Conservation (phyloP, 1,140 invertebrate genomes). For the Lepidurus apus region DNA sequence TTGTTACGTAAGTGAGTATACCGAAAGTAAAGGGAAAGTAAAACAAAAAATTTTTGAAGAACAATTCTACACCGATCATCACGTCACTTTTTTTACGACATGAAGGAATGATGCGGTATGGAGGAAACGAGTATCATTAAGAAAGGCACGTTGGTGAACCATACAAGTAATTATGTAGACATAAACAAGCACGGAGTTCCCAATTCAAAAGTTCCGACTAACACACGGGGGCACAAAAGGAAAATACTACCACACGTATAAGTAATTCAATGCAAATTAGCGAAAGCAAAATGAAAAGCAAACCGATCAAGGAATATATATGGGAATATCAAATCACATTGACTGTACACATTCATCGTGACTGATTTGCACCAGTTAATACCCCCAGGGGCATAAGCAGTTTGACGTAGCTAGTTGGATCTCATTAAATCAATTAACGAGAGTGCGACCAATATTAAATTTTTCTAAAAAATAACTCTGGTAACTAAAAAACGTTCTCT, state of each 20-base stretch:
- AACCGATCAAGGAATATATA: neutral
- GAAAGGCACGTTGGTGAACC: neutral
- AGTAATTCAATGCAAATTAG: neutral
- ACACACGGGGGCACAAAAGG: neutral
- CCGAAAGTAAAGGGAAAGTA: neutral
- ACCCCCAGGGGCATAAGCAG: slow-evolving; percentile 5
- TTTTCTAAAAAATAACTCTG: neutral
- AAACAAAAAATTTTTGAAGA: neutral
- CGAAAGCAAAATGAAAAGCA: neutral
- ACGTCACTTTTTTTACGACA: neutral
- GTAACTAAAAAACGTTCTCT: neutral
- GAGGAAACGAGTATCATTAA: slow-evolving; percentile 19
- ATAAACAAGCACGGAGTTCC: too few relatives aligned
- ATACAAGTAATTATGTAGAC: too few relatives aligned
- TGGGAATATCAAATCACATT: neutral
- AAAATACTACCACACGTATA: too few relatives aligned
- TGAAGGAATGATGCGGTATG: slow-evolving; percentile 21
- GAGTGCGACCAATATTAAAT: slow-evolving; percentile 11
- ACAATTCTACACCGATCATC: slow-evolving; percentile 15
- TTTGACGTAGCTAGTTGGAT: slow-evolving; percentile 12
- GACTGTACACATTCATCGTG: slow-evolving; percentile 21
- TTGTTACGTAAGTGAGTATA: neutral
- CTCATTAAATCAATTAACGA: slow-evolving; percentile 16
- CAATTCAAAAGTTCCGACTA: neutral
- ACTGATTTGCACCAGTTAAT: slow-evolving; percentile 22